These are phyloP conservation scores for Hoplias malabaricus DNA, from an alignment of 2,113 vertebrate genomes.

Conservation along the genomic window DNA sequence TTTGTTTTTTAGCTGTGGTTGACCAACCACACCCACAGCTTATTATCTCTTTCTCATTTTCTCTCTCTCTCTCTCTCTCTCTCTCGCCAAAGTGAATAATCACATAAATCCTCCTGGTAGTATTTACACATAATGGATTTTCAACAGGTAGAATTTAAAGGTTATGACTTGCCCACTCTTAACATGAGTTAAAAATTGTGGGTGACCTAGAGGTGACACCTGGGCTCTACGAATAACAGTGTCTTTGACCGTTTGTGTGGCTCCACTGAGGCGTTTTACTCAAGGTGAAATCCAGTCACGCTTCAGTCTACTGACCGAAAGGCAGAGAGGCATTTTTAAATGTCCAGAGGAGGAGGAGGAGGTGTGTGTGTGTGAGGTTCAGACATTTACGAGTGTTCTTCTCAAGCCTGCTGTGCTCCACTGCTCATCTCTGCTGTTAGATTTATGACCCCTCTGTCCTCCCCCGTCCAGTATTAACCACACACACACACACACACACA, in stretches of 20 bases:
- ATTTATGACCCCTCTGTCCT: conserved; percentile 30
- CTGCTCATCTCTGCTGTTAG: conserved; percentile 19
- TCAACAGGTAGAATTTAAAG: too few species aligned
- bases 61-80: too few species aligned
- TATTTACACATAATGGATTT: too few species aligned
- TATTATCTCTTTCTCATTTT: too few species aligned
- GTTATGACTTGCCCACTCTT: too few species aligned
- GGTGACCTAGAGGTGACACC: neutral
- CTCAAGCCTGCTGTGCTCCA: conserved; percentile 9
- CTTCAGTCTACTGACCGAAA: conserved; percentile 28
- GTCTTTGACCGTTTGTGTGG: conserved; percentile 19
- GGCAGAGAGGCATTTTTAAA: neutral
- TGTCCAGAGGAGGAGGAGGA: neutral
- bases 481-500: neutral
- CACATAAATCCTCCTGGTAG: too few species aligned
- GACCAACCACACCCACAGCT: too few species aligned
- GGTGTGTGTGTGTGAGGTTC: neutral
- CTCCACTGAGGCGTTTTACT: neutral
- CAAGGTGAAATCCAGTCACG: conserved; percentile 28
- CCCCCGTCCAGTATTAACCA: conserved; percentile 21
- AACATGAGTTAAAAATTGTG: neutral
- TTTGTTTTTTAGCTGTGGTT: too few species aligned
- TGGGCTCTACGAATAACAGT: neutral
- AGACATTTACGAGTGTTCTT: conserved; percentile 22
- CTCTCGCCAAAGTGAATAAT: too few species aligned